These are phyloP conservation scores for Malurus cyaneus DNA, from an alignment of 2,113 vertebrate species.

Conservation along the genomic window DNA sequence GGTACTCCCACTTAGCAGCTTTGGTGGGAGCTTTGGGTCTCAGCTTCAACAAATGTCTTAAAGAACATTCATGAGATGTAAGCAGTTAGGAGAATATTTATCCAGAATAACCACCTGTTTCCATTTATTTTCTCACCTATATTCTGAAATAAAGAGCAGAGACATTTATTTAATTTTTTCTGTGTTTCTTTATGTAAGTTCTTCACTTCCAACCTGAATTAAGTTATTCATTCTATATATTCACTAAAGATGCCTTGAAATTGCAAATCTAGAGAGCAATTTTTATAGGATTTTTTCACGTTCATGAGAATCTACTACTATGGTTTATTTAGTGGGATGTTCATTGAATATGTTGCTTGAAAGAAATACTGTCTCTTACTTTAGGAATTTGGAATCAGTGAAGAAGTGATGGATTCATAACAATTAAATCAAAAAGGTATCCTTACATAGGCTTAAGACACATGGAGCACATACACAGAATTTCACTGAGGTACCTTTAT, in stretches of 20 bases:
- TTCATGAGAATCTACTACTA: background rate
- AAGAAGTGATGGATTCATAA: background rate
- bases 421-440: background rate
- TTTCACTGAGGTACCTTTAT: background rate
- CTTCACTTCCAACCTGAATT: background rate
- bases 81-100: background rate
- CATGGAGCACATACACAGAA: background rate
- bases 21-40: background rate
- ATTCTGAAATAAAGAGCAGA: background rate
- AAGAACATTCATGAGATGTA: background rate
- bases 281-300: background rate
- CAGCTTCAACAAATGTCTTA: background rate
- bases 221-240: background rate
- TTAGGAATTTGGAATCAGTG: background rate
- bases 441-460: background rate
- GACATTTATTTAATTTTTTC: background rate
- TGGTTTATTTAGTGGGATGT: background rate
- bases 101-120: background rate
- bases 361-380: background rate
- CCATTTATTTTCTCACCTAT: background rate
- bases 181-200: background rate
- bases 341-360: background rate
- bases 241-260: background rate
- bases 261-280: background rate
- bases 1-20: constrained; percentile 39